These are phyloP conservation scores for Diphyllodes magnificus DNA, from an alignment of 2,113 vertebrate genomes.

Conservation along the genomic window DNA sequence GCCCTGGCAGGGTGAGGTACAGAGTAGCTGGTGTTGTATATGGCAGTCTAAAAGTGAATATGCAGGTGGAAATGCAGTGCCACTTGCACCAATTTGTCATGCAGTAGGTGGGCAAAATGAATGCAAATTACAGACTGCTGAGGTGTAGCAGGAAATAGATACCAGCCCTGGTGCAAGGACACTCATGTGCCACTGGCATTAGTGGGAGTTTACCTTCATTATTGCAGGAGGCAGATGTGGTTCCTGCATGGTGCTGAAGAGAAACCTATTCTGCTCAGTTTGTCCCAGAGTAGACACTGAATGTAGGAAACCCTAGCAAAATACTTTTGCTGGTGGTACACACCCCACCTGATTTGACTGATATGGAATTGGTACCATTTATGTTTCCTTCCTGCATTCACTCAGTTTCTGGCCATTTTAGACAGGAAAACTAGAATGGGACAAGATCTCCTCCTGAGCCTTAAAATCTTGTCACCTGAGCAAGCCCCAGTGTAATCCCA, in stretches of 20 bases:
- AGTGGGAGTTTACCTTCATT: background rate
- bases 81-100: conserved; percentile 35
- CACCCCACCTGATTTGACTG: background rate
- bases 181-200: background rate
- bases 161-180: background rate
- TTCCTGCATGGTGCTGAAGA: background rate
- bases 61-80: conserved; percentile 23
- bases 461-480: background rate
- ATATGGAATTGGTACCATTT: background rate
- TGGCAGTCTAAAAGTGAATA: background rate
- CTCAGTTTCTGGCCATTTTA: background rate
- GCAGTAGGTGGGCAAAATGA: conserved; percentile 16
- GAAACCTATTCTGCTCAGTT: background rate
- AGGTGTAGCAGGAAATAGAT: conserved; percentile 32
- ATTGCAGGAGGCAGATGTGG: background rate
- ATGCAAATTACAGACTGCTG: conserved; percentile 24
- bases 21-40: background rate
- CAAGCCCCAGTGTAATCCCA: background rate
- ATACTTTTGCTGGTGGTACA: background rate
- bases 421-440: background rate
- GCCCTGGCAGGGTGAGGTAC: background rate
- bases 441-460: background rate
- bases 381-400: background rate
- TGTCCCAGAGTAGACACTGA: background rate
- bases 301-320: background rate